phyloP scores from a whole-genome alignment of 2,113 vertebrate species.

The Eulemur macaco region DNA sequence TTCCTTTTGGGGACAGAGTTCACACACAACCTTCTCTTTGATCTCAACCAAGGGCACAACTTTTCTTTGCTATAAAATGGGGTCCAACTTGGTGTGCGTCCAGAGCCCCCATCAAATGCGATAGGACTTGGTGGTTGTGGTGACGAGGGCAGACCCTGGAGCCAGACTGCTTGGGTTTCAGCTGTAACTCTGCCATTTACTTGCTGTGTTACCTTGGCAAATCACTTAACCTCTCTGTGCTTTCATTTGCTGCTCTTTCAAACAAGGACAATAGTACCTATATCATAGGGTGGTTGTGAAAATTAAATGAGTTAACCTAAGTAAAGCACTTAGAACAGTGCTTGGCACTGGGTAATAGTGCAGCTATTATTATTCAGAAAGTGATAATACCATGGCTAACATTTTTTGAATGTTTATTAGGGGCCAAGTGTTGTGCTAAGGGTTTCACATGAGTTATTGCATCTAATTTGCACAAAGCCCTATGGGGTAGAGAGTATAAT shows the following conservation, averaged over 20 bases:
- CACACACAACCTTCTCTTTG: neutral
- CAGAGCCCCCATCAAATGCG: neutral
- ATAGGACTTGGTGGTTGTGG: no score
- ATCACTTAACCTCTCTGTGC: neutral
- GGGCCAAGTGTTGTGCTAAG: neutral
- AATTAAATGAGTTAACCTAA: neutral
- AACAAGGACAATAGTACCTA: neutral
- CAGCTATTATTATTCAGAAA: neutral
- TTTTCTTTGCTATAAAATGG: neutral
- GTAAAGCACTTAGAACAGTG: neutral
- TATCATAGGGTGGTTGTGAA: neutral
- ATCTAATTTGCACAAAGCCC: neutral
- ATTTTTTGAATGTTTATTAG: neutral
- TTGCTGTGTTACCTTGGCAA: neutral
- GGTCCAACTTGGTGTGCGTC: neutral
- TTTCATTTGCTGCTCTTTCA: slow-evolving; percentile 9
- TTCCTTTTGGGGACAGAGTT: neutral
- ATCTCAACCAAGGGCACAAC: neutral
- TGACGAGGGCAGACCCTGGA: neutral
- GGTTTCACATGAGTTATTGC: neutral
- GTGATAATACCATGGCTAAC: neutral
- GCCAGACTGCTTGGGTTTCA: neutral
- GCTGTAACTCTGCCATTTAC: neutral
- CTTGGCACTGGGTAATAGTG: neutral
- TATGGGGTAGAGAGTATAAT: neutral